These are phyloP conservation scores for Ptyas mucosa DNA, from an alignment of 2,113 vertebrate species.

Conservation along the genomic window DNA sequence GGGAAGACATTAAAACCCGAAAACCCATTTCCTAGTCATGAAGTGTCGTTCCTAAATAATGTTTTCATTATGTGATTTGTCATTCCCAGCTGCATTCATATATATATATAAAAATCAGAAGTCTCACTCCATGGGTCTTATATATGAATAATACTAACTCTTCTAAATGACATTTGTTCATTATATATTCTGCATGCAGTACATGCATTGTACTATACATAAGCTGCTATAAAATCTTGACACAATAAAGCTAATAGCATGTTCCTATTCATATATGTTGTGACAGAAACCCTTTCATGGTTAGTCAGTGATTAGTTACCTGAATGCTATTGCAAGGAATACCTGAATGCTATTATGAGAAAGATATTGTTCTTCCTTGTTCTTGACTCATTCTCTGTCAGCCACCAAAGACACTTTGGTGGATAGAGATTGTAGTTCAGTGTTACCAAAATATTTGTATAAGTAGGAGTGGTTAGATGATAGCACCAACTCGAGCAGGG, in stretches of 20 bases:
- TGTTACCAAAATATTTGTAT: not conserved
- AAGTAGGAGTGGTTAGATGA: not conserved
- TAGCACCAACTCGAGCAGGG: not conserved
- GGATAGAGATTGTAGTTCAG: not conserved
- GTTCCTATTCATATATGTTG: not conserved
- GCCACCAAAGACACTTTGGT: not conserved
- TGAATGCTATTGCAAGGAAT: not conserved
- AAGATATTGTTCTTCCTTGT: not conserved
- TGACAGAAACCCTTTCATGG: not conserved
- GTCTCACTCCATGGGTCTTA: not conserved
- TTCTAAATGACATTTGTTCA: not conserved
- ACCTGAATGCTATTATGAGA: not conserved
- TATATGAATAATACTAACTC: not conserved
- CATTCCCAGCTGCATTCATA: not conserved
- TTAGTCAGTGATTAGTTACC: not conserved
- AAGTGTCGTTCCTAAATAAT: slow-evolving; percentile 59
- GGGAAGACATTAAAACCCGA: slow-evolving; percentile 61
- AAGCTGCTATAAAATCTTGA: not conserved
- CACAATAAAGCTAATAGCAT: not conserved
- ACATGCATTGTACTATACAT: not conserved
- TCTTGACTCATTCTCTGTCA: not conserved
- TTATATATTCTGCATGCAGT: not conserved
- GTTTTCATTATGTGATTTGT: slow-evolving; percentile 47
- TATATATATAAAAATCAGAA: not conserved
- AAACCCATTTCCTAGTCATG: slow-evolving; percentile 64